These are phyloP conservation scores for Thrips palmi DNA, from an alignment of 1,140 invertebrate species.

Conservation along the genomic window DNA sequence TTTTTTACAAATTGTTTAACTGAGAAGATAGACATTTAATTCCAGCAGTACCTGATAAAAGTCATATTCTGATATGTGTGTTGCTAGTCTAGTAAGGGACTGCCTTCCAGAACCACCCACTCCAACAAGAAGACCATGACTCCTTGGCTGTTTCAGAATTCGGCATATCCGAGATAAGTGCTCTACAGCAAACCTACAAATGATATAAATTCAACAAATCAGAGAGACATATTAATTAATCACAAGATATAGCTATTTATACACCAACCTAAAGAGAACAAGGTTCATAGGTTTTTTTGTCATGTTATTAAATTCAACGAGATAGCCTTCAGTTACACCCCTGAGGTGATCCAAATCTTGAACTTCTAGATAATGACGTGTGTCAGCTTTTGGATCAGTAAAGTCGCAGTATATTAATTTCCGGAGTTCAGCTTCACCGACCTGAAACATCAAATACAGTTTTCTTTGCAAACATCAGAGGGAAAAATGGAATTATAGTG, in stretches of 20 bases:
- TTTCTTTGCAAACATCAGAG: conserved; percentile 15
- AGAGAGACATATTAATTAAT: not conserved
- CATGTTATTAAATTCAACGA: conserved; percentile 89
- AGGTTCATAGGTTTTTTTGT: conserved; percentile 95
- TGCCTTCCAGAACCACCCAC: conserved; percentile 85
- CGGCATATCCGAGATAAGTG: conserved; percentile 82
- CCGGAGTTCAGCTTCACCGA: conserved; percentile 62
- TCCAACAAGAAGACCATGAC: conserved; percentile 69
- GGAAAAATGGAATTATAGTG: not conserved
- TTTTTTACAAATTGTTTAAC: not conserved
- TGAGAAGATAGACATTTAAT: conserved; percentile 1
- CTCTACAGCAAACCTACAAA: conserved; percentile 73
- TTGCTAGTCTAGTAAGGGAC: conserved; percentile 70
- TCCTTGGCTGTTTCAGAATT: conserved; percentile 78
- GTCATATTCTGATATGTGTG: conserved; percentile 87
- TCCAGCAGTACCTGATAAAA: conserved; percentile 36
- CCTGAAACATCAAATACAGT: conserved; percentile 23
- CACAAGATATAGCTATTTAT: not conserved
- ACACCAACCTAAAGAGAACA: conserved; percentile 64
- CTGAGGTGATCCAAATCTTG: conserved; percentile 62
- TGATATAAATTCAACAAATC: conserved; percentile 5
- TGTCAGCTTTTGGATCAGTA: conserved; percentile 80
- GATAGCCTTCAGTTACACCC: conserved; percentile 71
- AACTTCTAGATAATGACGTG: conserved; percentile 75
- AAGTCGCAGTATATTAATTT: conserved; percentile 91